Evolutionary conservation across 2,888 invertebrate species (phyloP).

Genomic region (Trilocha varians): DNA sequence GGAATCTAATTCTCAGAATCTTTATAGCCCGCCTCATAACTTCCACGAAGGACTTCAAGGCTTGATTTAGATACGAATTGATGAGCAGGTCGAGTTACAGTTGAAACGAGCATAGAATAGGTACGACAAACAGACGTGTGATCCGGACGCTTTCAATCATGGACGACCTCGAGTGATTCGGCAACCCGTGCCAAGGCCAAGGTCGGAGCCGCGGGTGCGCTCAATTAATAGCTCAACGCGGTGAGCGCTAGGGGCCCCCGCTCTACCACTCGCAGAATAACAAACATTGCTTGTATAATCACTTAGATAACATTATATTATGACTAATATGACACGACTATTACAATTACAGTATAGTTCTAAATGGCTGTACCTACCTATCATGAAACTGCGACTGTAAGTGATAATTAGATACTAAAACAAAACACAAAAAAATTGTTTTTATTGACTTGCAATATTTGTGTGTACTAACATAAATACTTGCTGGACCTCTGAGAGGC

Average conservation of each 20-base stretch:
- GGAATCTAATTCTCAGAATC: neutral
- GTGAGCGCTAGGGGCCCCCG: constrained; percentile 33
- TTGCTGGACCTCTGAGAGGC: too few relatives aligned
- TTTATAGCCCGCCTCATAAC: neutral
- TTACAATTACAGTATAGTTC: too few relatives aligned
- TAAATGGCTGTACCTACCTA: too few relatives aligned
- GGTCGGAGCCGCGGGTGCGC: constrained; percentile 51
- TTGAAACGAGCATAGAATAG: constrained; percentile 2
- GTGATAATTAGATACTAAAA: too few relatives aligned
- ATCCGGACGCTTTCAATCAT: constrained; percentile 67
- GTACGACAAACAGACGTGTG: constrained; percentile 47
- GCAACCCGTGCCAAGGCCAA: constrained; percentile 69
- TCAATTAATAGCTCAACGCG: constrained; percentile 51
- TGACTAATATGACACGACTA: too few relatives aligned
- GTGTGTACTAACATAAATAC: too few relatives aligned
- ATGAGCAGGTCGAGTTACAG: neutral
- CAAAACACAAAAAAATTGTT: too few relatives aligned
- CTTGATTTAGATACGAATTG: neutral
- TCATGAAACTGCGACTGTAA: too few relatives aligned
- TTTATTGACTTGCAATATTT: too few relatives aligned
- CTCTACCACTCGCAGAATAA: constrained; percentile 9
- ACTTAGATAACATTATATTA: too few relatives aligned
- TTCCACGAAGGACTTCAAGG: neutral
- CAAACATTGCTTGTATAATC: too few relatives aligned
- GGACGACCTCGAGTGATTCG: constrained; percentile 61